These are phyloP conservation scores for Aspidapion aeneum DNA, from an alignment of 2,888 invertebrate genomes.

Conservation along the genomic window DNA sequence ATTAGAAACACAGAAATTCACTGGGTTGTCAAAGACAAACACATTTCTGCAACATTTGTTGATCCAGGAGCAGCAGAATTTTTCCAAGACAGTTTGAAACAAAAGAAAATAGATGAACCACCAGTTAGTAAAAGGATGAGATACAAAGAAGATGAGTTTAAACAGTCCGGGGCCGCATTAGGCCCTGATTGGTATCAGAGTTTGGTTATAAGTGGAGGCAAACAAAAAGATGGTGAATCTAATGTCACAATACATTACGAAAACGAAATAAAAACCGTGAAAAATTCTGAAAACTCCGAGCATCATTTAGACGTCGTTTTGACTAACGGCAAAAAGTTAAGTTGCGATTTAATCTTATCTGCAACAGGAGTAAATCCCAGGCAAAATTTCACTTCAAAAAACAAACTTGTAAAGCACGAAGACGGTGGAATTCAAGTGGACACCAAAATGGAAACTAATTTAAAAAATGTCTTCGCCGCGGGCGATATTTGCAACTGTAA, in stretches of 20 bases:
- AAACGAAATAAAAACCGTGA: constrained; percentile 53
- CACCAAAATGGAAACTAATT: constrained; percentile 78
- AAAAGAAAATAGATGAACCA: constrained; percentile 16
- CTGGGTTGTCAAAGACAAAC: constrained; percentile 92
- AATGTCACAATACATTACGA: constrained; percentile 61
- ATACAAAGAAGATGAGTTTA: constrained; percentile 58
- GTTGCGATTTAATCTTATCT: constrained; percentile 90
- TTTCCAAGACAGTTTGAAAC: constrained; percentile 60
- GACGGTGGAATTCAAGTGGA: constrained; percentile 88
- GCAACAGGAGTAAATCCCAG: constrained; percentile 90
- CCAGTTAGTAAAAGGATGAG: constrained; percentile 56
- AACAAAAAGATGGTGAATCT: constrained; percentile 34
- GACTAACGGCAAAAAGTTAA: constrained; percentile 65
- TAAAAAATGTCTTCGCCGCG: constrained; percentile 82
- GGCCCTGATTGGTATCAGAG: constrained; percentile 95
- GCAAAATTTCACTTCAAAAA: constrained; percentile 55
- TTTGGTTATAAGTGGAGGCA: constrained; percentile 56
- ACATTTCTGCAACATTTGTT: constrained; percentile 91
- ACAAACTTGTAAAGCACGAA: constrained; percentile 48
- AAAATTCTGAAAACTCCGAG: constrained; percentile 43
- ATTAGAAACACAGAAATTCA: constrained; percentile 78
- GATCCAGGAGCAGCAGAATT: constrained; percentile 96
- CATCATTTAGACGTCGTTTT: constrained; percentile 73
- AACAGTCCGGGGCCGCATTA: constrained; percentile 78
- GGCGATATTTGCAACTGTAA: constrained; percentile 90